A percentile compares a stretch with the other conserved stretches of the same genome.
Evolutionary conservation across 2,797 vertebrate species (phyloP).

Genomic region (Anguilla obscura): DNA sequence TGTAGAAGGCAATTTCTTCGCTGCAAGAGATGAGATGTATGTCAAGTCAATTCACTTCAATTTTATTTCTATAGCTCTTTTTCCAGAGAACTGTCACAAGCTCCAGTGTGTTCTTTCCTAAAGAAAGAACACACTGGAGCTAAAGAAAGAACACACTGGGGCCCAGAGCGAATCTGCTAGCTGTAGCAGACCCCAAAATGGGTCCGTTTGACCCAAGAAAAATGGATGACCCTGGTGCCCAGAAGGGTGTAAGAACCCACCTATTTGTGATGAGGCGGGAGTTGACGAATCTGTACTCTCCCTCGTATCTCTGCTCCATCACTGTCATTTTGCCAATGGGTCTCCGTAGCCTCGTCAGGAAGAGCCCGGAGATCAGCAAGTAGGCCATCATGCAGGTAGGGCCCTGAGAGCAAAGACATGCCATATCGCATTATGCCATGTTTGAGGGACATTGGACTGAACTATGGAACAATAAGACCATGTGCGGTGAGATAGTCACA

Average conservation of each 20-base stretch:
- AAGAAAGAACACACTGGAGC: not conserved
- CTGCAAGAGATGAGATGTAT: constrained; percentile 63
- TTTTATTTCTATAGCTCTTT: too few relatives aligned
- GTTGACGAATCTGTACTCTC: constrained; percentile 96
- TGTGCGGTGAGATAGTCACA: not conserved
- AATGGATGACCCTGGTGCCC: not conserved
- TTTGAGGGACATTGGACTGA: not conserved
- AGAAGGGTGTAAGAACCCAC: constrained; percentile 58
- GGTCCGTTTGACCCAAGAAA: not conserved
- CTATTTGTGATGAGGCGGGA: constrained; percentile 98
- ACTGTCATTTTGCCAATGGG: constrained; percentile 98
- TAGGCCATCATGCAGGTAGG: constrained; percentile 93
- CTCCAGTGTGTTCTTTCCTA: too few relatives aligned
- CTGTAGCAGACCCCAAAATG: not conserved
- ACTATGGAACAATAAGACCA: not conserved
- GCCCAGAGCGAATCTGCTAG: not conserved
- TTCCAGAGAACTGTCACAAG: too few relatives aligned
- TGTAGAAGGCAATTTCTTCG: constrained; percentile 99
- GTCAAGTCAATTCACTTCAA: not conserved
- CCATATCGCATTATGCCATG: not conserved
- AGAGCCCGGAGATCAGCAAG: constrained; percentile 90
- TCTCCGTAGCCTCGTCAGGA: constrained; percentile 89
- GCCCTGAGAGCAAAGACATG: constrained; percentile 63
- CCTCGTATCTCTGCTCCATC: constrained; percentile 91
- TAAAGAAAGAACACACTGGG: not conserved